Base-by-base conservation (phyloP, 2,113 vertebrate genomes). In the Alosa alosa region DNA sequence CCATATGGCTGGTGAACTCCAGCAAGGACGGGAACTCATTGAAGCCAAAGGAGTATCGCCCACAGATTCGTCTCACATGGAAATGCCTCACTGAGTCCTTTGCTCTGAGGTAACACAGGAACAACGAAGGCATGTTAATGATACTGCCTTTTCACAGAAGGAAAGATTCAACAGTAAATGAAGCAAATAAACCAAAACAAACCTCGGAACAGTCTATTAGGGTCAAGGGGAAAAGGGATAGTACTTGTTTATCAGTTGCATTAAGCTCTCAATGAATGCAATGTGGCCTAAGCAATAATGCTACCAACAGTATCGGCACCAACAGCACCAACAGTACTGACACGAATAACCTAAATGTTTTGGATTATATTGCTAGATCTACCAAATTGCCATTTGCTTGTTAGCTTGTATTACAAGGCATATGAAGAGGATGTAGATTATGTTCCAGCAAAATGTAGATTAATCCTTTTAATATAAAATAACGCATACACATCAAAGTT, bases 81-180 rank as follows among this genome's bases (percentile, higher is more conserved):
- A 99, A 99, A 88, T 99, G 98, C 88, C 98, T 99, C 78, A 99
- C 98, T 0, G 98, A 99, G 82, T 99, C 96, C 93, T 97, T 99
- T 20, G 97, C 97, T 92, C 98, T 99, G 88, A 31, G 44, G 83
- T 18, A 86, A 6, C 83, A n/a, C 83, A 15, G 39, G 57, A 49
- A 3, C 41, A 45, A 9, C 1, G 64, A 72, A 31, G n/a, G 55
- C 47, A 18, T 47, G 50, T 25, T n/a, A 64, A 44, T 60, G 45
- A 64, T 0, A 85, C 44, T 52, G 15, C 68, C 44, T 36, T 44
- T 31, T 1, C 81, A 45, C 36, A 57, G 39, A n/a, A 46, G 31
- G 31, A 36, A 64, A 82, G 31, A 39, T 47, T 57, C 13, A 47
- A 86, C 84, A 17, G n/a, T 36, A n/a, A 31, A 13, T 41, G 15